Evolutionary conservation across 2,113 vertebrate species (phyloP).

Genomic region (Indicator indicator): DNA sequence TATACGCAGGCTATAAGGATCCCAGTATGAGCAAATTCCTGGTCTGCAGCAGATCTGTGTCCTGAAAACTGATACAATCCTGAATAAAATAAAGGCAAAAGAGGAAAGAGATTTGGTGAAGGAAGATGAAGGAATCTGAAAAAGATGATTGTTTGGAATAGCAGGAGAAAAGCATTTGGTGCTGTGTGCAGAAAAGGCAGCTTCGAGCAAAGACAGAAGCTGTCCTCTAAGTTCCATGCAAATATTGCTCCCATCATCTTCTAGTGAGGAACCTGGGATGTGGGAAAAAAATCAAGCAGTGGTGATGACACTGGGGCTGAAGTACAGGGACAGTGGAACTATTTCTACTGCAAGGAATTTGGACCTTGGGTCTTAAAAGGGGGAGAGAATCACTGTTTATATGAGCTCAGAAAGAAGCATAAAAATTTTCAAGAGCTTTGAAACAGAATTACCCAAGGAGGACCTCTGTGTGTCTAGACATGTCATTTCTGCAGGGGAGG

Average conservation of each 20-base stretch:
- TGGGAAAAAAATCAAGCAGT: not conserved
- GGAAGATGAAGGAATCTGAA: not conserved
- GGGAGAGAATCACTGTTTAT: not conserved
- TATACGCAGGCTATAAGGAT: not conserved
- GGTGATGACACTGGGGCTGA: not conserved
- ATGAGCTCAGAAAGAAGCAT: not conserved
- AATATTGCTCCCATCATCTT: not conserved
- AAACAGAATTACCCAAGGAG: not conserved
- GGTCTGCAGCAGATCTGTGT: not conserved
- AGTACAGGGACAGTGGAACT: not conserved
- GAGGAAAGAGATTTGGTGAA: not conserved
- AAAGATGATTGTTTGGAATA: not conserved
- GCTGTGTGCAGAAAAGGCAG: not conserved
- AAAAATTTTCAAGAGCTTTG: not conserved
- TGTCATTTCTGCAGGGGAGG: not conserved
- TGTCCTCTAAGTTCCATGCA: not conserved
- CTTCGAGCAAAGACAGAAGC: not conserved
- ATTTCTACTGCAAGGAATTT: fast-evolving
- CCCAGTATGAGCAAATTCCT: not conserved
- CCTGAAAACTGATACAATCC: not conserved
- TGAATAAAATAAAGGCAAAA: not conserved
- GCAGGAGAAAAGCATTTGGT: not conserved
- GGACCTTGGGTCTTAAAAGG: not conserved
- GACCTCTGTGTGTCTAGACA: fast-evolving
- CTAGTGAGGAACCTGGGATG: not conserved